These are phyloP conservation scores for Anoplius nigerrimus DNA, from an alignment of 2,888 invertebrate genomes.

Conservation along the genomic window DNA sequence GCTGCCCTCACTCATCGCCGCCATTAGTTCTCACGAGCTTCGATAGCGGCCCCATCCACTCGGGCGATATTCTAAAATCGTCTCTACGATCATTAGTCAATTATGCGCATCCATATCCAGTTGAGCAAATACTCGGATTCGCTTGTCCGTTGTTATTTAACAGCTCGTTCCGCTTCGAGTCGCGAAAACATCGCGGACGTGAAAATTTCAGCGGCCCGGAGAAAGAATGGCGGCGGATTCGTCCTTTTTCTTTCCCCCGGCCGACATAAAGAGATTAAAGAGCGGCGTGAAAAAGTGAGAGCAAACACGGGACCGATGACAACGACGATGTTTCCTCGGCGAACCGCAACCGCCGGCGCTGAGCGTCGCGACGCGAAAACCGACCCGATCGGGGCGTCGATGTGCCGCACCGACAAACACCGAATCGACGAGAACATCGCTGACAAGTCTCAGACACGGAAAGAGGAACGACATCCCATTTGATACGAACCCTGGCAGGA, in stretches of 20 bases:
- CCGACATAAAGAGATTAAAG: conserved; percentile 7
- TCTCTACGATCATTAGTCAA: too few relatives aligned
- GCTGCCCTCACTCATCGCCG: neutral
- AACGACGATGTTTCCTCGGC: conserved; percentile 21
- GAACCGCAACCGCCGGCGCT: conserved; percentile 21
- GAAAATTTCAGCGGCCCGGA: too few relatives aligned
- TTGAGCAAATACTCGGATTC: too few relatives aligned
- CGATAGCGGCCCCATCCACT: neutral
- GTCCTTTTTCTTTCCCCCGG: too few relatives aligned
- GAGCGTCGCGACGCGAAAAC: conserved; percentile 31
- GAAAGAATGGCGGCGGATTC: too few relatives aligned
- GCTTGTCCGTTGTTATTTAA: too few relatives aligned
- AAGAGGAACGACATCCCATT: conserved; percentile 11
- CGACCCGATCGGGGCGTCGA: conserved; percentile 48
- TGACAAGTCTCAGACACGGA: conserved; percentile 25
- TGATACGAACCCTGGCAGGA: too few relatives aligned
- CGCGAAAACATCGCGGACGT: too few relatives aligned
- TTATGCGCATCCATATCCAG: too few relatives aligned
- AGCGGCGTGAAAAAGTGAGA: conserved; percentile 5
- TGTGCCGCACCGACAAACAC: conserved; percentile 32
- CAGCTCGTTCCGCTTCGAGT: too few relatives aligned
- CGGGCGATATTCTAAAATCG: too few relatives aligned
- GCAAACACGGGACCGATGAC: conserved; percentile 6
- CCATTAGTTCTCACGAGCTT: neutral
- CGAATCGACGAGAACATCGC: conserved; percentile 23